Percentiles rank a stretch among this genome's conserved stretches.
Evolutionary conservation across 2,797 vertebrate species (phyloP).

Genomic region (Sitta carolinensis): DNA sequence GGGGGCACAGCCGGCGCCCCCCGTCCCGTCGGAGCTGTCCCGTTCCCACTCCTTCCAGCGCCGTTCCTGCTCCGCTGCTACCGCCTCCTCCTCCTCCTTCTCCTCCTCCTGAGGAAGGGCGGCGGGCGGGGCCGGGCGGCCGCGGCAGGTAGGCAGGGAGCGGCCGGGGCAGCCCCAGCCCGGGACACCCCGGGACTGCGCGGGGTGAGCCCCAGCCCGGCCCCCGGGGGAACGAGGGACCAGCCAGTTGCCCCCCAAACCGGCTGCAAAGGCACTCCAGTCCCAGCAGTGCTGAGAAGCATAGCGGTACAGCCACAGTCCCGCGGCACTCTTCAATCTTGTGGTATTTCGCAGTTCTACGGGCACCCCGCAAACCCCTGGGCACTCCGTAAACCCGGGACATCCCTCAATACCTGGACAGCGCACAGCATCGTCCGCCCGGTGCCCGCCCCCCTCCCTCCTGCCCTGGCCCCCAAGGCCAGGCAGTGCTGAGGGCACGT

Average conservation of each 20-base stretch:
- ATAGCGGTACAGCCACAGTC: neutral
- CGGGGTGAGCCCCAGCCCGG: neutral
- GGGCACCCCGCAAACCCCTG: neutral
- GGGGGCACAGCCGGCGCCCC: neutral
- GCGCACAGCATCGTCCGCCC: neutral
- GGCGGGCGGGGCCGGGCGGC: neutral
- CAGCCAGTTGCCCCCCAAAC: neutral
- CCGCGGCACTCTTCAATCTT: neutral
- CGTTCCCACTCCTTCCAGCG: neutral
- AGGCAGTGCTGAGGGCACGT: neutral
- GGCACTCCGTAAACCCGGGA: neutral
- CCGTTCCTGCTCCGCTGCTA: neutral
- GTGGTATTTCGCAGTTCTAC: neutral
- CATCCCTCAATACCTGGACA: neutral
- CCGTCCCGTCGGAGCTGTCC: neutral
- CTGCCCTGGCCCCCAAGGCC: fast-evolving
- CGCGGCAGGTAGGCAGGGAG: neutral
- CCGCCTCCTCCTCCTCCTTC: neutral
- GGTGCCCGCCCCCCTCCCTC: neutral
- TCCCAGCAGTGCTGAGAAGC: neutral
- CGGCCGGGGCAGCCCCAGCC: neutral
- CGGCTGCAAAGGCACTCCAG: neutral
- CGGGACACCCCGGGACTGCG: no score
- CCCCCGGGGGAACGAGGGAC: no score
- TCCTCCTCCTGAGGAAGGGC: neutral